Evolutionary conservation across 2,888 invertebrate species (phyloP).

Genomic region (Glomeris marginata): DNA sequence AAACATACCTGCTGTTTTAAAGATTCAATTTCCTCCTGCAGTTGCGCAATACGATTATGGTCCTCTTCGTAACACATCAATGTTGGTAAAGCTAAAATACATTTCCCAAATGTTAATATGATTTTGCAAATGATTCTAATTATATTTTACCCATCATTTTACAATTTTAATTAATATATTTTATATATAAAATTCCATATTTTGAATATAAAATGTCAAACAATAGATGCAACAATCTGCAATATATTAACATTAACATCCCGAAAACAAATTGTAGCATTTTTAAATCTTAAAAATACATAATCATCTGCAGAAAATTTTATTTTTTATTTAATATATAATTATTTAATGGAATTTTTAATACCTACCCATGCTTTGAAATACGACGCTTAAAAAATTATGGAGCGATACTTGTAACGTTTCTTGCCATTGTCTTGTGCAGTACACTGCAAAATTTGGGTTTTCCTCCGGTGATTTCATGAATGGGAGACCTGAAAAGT

Average conservation of each 20-base stretch:
- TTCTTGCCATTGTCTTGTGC: conserved; percentile 90
- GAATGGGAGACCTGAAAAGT: conserved; percentile 70
- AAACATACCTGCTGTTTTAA: conserved; percentile 35
- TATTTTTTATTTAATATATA: no score
- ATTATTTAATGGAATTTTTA: no score
- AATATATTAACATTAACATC: no score
- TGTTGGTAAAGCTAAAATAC: conserved; percentile 49
- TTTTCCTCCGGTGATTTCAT: conserved; percentile 83
- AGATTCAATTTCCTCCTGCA: conserved; percentile 69
- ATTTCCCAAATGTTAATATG: conserved; percentile 15
- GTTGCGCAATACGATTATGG: conserved; percentile 54
- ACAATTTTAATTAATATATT: no score
- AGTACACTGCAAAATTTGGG: conserved; percentile 70
- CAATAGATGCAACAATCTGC: no score
- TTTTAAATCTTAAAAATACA: no score
- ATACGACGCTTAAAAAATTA: conserved; percentile 81
- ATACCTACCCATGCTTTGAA: conserved; percentile 33
- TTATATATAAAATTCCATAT: no score
- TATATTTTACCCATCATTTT: no score
- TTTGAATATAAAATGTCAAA: no score
- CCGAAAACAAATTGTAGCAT: no score
- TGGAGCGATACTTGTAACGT: conserved; percentile 77
- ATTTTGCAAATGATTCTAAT: no score
- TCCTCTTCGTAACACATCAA: conserved; percentile 76
- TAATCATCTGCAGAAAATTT: no score